Evolutionary conservation across 2,797 vertebrate genomes (phyloP), one percentile per base, ranked within the genome.

Genomic region (Periophthalmus magnuspinnatus): DNA sequence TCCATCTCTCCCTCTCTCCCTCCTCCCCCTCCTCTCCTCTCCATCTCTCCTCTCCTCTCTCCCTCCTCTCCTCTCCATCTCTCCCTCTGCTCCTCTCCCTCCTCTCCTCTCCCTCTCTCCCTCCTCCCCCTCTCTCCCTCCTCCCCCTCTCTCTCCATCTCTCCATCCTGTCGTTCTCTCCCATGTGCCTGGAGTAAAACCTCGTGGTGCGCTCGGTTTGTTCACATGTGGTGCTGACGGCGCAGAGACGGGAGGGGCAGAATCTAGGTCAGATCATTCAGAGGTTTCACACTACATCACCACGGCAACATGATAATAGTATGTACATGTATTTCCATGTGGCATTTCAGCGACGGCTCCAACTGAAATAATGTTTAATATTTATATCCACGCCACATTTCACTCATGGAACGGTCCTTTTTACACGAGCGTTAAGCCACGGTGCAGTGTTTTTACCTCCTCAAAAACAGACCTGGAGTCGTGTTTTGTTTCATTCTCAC

Each of bases 171-270:
- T 41, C 34, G 60, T 41, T 22, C 11, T 19, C 28, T 11, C 36
- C 8, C 36, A 22, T 22, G 61, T 45, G 61, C 21, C 61, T 8
- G 36, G 38, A 45, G 61, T 63, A n/a, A 58, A 24, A 28, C 57
- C 38, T 38, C 45, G 54, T 3, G 50, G 63, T 34, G 28, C 28
- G 32, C 59, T 63, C 10, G 38, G 57, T 60, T 65, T 50, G 48
- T 57, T 4, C 28, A 33, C 68, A 67, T 48, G 10, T 36, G 55
- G 66, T 66, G 50, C 56, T 59, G 57, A 28, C 28, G 13, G 56
- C 58, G 56, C 5, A 6, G 5, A 3, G 56, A 32, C 56, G 24
- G 16, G 56, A 57, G 56, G 56, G 28, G 56, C 17, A 9, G 9
- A 59, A 59, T 21, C 14, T 59, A 59, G 57, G 57, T 59, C 57